These are phyloP conservation scores for Metopia argyrocephala DNA, from an alignment of 2,888 invertebrate genomes.

Conservation along the genomic window DNA sequence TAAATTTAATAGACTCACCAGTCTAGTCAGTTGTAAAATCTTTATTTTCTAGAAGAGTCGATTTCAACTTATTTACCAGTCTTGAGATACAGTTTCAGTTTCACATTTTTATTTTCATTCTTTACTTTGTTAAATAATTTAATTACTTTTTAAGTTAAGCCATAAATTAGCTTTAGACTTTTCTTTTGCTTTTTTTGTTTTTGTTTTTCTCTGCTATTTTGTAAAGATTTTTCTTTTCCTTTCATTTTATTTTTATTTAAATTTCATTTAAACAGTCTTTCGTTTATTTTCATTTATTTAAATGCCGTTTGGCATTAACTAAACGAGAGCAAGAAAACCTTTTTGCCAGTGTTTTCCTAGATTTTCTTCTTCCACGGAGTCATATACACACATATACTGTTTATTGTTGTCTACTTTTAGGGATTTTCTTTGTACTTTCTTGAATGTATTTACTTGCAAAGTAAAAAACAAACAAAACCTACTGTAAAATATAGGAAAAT, in stretches of 20 bases:
- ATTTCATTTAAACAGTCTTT: slow-evolving; percentile 26
- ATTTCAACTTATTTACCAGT: slow-evolving; percentile 10
- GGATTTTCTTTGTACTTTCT: neutral
- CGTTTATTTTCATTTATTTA: slow-evolving; percentile 37
- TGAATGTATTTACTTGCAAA: slow-evolving; percentile 16
- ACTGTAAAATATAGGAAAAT: neutral
- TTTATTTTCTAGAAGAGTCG: slow-evolving; percentile 22
- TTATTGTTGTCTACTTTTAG: neutral
- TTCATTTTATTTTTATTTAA: slow-evolving; percentile 48
- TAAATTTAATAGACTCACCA: slow-evolving; percentile 23
- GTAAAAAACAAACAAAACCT: neutral
- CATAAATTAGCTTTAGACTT: slow-evolving; percentile 56
- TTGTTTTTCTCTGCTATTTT: neutral
- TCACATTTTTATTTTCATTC: neutral
- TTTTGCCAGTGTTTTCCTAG: neutral
- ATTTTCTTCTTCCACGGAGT: neutral
- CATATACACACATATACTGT: neutral
- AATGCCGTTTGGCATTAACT: slow-evolving; percentile 44
- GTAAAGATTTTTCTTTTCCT: neutral
- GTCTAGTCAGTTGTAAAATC: neutral
- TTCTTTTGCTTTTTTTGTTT: neutral
- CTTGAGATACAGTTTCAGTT: slow-evolving; percentile 12
- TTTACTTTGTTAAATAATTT: slow-evolving; percentile 53
- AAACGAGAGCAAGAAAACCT: neutral
- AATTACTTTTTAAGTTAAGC: slow-evolving; percentile 65